Percentiles rank a stretch among this genome's conserved stretches.
These are phyloP conservation scores for Hippocampus kuda DNA, from an alignment of 2,797 vertebrate species.

Conservation along the genomic window DNA sequence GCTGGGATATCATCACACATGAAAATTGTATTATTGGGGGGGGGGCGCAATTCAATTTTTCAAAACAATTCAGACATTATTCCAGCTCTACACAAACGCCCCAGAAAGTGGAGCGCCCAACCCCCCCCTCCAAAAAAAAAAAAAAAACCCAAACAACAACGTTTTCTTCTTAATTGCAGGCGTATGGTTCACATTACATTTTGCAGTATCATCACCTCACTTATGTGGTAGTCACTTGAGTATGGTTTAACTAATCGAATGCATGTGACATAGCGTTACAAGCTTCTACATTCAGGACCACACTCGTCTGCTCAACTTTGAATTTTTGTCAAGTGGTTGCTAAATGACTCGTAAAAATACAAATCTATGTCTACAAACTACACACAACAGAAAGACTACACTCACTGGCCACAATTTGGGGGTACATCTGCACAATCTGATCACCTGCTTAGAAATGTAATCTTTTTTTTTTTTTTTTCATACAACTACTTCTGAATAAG, in stretches of 20 bases:
- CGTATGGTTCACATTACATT: constrained; percentile 32
- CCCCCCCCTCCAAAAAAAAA: not conserved
- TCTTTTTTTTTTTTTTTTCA: no score
- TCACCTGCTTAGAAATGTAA: not conserved
- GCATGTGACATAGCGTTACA: constrained; percentile 37
- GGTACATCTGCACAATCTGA: not conserved
- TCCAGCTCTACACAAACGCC: no score
- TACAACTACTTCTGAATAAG: not conserved
- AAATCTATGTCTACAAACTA: not conserved
- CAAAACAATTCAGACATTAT: not conserved
- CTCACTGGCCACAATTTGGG: not conserved
- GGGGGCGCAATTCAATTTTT: not conserved
- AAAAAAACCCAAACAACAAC: not conserved
- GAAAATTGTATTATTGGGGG: no score
- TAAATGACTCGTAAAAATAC: not conserved
- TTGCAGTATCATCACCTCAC: constrained; percentile 9
- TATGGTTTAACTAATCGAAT: constrained; percentile 36
- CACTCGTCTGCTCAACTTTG: constrained; percentile 7
- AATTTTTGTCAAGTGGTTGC: not conserved
- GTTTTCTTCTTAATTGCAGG: constrained; percentile 15
- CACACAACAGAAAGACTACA: not conserved
- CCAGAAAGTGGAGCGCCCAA: no score
- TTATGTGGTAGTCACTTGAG: constrained; percentile 28
- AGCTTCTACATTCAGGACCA: not conserved
- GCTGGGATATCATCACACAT: no score